Conservation (phyloP, 2,888 invertebrate genomes). For the Polydesmus complanatus region DNA sequence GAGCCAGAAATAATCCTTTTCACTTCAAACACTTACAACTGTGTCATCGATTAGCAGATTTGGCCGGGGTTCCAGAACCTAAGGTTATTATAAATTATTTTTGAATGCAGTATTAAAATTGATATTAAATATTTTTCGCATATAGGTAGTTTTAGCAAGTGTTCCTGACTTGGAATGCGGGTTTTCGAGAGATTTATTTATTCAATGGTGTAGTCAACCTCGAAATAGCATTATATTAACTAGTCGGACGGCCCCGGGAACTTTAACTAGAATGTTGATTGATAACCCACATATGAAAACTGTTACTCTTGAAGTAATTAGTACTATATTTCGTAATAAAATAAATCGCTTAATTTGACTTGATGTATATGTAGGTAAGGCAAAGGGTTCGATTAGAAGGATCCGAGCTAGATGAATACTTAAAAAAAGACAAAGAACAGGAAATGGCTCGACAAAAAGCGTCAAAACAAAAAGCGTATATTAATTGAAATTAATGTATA, state of each 20-base stretch:
- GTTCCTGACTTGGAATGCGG: slow-evolving; percentile 90
- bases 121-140: slow-evolving; percentile 5
- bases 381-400: slow-evolving; percentile 42
- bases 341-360: background rate
- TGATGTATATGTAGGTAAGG: slow-evolving; percentile 28
- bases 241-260: slow-evolving; percentile 47
- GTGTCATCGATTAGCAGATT: slow-evolving; percentile 80
- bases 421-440: slow-evolving; percentile 32
- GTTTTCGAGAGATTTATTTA: slow-evolving; percentile 83
- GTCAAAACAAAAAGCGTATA: slow-evolving; percentile 21
- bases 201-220: slow-evolving; percentile 81
- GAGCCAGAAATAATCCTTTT: slow-evolving; percentile 59
- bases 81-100: slow-evolving; percentile 42
- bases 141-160: slow-evolving; percentile 77
- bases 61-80: slow-evolving; percentile 71
- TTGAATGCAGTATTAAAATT: slow-evolving; percentile 6
- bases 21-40: slow-evolving; percentile 85
- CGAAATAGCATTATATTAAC: slow-evolving; percentile 92
- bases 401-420: slow-evolving; percentile 40
- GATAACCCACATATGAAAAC: slow-evolving; percentile 35
- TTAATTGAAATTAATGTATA: background rate
- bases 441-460: slow-evolving; percentile 29
- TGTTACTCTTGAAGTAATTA: slow-evolving; percentile 33
- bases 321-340: background rate
- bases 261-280: slow-evolving; percentile 39